Evolutionary conservation across 37 sponge, comb jelly and placozoan species (phyloP).

Genomic region (Haliclona indistincta): DNA sequence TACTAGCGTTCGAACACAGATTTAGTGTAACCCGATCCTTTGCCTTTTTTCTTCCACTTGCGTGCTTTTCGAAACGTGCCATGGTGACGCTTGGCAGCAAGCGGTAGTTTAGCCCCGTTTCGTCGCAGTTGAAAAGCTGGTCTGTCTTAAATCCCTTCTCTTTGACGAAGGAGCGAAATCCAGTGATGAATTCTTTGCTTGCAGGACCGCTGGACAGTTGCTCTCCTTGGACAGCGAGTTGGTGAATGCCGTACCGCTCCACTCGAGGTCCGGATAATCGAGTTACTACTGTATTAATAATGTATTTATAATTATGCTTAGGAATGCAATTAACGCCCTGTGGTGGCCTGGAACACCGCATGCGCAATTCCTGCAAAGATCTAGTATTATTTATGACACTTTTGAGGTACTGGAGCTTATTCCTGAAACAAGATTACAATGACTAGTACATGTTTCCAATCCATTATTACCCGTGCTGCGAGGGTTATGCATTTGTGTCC

Average conservation of each 20-base stretch:
- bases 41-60: conserved; percentile 50
- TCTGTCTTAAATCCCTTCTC: conserved; percentile 23
- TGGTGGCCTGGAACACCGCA: no score
- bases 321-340: no score
- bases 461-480: no score
- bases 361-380: no score
- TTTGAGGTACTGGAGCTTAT: no score
- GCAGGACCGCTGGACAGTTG: conserved; percentile 20
- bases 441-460: no score
- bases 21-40: conserved; percentile 70
- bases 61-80: conserved; percentile 63
- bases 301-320: no score
- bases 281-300: no score
- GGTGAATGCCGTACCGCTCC: conserved; percentile 27
- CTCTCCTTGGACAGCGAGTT: conserved; percentile 46
- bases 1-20: conserved; percentile 66
- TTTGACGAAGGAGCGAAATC: conserved; percentile 23
- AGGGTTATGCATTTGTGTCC: no score
- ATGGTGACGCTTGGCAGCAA: conserved; percentile 58
- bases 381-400: no score
- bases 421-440: no score
- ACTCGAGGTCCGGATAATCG: no score
- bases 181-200: conserved; percentile 39
- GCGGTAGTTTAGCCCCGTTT: conserved; percentile 74
- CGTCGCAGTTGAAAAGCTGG: conserved; percentile 77